Percentiles rank a stretch among this genome's conserved stretches.
These are phyloP conservation scores for Scrobipalpa atriplicella DNA, from an alignment of 2,888 invertebrate genomes.

Conservation along the genomic window DNA sequence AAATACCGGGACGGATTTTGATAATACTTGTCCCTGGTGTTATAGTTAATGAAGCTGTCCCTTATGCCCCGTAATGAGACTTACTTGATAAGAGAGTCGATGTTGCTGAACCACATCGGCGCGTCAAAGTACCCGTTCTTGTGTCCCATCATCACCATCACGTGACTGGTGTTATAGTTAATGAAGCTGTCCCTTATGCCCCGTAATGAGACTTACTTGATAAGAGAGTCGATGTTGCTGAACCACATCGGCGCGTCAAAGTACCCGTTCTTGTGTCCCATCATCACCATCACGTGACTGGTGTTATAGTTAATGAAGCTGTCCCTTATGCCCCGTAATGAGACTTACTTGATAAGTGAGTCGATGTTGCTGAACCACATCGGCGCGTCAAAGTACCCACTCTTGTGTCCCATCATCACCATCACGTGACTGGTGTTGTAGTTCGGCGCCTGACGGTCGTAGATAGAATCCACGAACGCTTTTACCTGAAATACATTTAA, in stretches of 20 bases:
- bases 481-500: conserved; percentile 76
- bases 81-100: conserved; percentile 93
- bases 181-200: neutral
- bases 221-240: conserved; percentile 88
- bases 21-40: no score
- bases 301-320: conserved; percentile 77
- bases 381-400: conserved; percentile 89
- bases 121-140: no score
- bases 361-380: conserved; percentile 94
- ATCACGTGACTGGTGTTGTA: conserved; percentile 89
- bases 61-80: conserved; percentile 39
- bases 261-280: conserved; percentile 86
- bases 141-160: no score
- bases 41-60: no score
- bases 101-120: conserved; percentile 33
- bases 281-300: conserved; percentile 91
- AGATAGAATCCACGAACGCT: conserved; percentile 78
- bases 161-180: no score
- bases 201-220: conserved; percentile 82
- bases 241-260: no score
- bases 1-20: no score
- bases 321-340: neutral
- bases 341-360: conserved; percentile 91
- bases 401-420: conserved; percentile 95
- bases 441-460: conserved; percentile 68